These are phyloP conservation scores for Oryzias javanicus DNA, from an alignment of 2,113 vertebrate species.

Conservation along the genomic window DNA sequence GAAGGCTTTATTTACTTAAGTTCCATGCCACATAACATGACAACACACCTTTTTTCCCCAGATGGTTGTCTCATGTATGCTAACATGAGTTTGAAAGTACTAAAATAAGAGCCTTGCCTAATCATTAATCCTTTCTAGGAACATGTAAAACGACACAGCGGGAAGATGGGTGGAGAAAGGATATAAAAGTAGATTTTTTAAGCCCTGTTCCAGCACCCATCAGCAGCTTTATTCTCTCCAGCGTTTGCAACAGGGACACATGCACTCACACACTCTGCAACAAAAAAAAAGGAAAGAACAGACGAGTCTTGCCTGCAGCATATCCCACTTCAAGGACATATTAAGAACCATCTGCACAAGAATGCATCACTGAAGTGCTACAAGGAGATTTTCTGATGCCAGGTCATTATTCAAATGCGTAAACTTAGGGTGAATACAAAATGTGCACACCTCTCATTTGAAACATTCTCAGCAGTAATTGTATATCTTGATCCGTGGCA, in stretches of 20 bases:
- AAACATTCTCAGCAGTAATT: conserved; percentile 18
- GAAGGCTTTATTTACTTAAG: conserved; percentile 26
- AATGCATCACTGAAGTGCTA: conserved; percentile 18
- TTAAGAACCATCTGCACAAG: conserved; percentile 16
- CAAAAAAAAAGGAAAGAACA: not conserved
- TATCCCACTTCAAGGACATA: conserved; percentile 8
- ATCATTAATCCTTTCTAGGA: conserved; percentile 50
- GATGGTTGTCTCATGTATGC: conserved; percentile 10
- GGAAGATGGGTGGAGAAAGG: conserved; percentile 31
- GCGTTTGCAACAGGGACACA: conserved; percentile 31
- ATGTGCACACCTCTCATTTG: conserved; percentile 3
- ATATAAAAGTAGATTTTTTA: conserved; percentile 62
- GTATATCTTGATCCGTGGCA: conserved; percentile 44
- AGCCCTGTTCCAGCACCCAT: conserved; percentile 45
- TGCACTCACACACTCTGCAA: not conserved
- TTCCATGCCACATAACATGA: conserved; percentile 6
- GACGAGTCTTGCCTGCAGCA: not conserved
- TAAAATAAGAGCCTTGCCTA: conserved; percentile 20
- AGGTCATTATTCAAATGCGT: conserved; percentile 52
- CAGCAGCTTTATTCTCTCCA: conserved; percentile 58
- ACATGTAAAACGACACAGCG: conserved; percentile 49
- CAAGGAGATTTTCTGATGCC: conserved; percentile 13
- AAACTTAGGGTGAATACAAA: conserved; percentile 9
- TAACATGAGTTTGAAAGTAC: conserved; percentile 8
- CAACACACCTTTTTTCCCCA: conserved; percentile 12